Percentiles rank a stretch among this genome's conserved stretches.
Evolutionary conservation across 2,888 invertebrate genomes (phyloP).

Genomic region (Andricus quercusramuli): DNA sequence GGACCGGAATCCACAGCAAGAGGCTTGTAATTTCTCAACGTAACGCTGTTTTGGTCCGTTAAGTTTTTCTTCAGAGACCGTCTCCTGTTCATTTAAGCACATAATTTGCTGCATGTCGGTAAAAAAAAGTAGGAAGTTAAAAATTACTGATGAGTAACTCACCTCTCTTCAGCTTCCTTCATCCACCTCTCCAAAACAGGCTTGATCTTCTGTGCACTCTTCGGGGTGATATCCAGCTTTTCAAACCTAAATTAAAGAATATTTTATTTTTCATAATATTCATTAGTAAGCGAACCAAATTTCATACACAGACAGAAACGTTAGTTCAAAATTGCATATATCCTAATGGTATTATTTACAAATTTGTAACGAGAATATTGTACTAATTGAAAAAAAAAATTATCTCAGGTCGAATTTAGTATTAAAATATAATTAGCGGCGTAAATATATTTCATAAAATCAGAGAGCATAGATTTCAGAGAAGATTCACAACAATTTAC

Average conservation of each 20-base stretch:
- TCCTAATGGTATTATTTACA: too few relatives aligned
- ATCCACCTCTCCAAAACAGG: slow-evolving; percentile 99
- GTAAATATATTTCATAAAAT: too few relatives aligned
- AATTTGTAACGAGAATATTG: slow-evolving; percentile 6
- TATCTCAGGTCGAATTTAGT: too few relatives aligned
- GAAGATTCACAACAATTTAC: too few relatives aligned
- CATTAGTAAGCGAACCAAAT: slow-evolving; percentile 34
- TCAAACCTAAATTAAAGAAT: slow-evolving; percentile 89
- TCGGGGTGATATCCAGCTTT: slow-evolving; percentile 99
- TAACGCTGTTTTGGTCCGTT: slow-evolving; percentile 2
- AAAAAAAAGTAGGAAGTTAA: slow-evolving; percentile 8
- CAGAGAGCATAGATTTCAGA: too few relatives aligned
- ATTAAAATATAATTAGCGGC: too few relatives aligned
- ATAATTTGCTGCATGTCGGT: slow-evolving; percentile 9
- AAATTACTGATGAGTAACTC: slow-evolving; percentile 67
- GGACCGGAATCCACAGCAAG: background rate
- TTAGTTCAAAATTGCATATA: background rate
- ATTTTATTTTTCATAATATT: slow-evolving; percentile 33
- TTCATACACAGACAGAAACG: background rate
- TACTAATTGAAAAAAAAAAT: background rate
- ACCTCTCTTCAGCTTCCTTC: slow-evolving; percentile 99
- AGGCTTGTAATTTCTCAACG: background rate
- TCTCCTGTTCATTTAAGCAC: background rate
- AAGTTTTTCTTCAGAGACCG: background rate
- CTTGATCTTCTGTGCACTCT: slow-evolving; percentile 99